Evolutionary conservation across 2,113 vertebrate species (phyloP).

Genomic region (Catharus bicknelli): DNA sequence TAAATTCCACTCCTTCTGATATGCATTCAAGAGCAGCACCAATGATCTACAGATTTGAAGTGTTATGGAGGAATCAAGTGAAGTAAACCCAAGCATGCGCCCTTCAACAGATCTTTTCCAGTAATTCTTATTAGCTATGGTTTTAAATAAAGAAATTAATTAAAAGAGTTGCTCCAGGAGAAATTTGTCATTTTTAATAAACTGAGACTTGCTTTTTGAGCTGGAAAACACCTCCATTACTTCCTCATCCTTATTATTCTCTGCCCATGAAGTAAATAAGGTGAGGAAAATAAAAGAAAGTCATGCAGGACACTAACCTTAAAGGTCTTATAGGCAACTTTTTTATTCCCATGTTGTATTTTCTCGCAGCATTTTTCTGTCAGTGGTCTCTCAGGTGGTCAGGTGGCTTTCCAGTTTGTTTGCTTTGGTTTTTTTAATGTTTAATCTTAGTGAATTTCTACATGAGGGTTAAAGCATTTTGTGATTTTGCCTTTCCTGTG

Average conservation of each 20-base stretch:
- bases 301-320: neutral
- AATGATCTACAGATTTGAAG: neutral
- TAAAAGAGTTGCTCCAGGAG: neutral
- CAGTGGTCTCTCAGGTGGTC: neutral
- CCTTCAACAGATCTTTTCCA: neutral
- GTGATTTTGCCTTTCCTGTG: neutral
- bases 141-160: neutral
- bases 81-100: neutral
- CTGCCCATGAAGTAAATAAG: neutral
- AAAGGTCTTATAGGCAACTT: neutral
- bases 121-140: neutral
- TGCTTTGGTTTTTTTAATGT: neutral
- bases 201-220: neutral
- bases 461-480: neutral
- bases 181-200: neutral
- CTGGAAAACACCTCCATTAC: neutral
- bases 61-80: neutral
- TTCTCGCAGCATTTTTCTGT: neutral
- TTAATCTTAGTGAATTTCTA: neutral
- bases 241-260: neutral
- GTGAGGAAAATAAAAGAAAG: neutral
- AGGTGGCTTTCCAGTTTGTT: neutral
- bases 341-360: neutral
- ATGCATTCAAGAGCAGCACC: neutral
- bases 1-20: neutral